These are phyloP conservation scores for Schizopygopsis malacanthus DNA, from an alignment of 2,797 vertebrate species.

Conservation along the genomic window DNA sequence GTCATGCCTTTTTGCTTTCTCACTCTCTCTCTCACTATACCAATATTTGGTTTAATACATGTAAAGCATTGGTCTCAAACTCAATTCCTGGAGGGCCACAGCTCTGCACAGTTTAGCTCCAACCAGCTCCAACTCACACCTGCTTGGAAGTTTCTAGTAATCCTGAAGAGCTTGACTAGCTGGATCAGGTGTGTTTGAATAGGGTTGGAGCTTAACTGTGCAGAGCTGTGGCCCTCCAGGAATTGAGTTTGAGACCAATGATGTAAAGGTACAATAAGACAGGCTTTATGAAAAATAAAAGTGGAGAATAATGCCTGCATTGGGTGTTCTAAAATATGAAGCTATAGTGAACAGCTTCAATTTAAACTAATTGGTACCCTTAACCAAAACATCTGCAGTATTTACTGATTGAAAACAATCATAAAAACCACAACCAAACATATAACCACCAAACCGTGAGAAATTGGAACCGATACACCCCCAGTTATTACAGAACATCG, in stretches of 20 bases:
- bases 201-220: no score
- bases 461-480: neutral
- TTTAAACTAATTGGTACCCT: neutral
- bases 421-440: neutral
- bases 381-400: neutral
- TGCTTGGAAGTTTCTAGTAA: no score
- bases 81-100: no score
- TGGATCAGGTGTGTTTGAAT: no score
- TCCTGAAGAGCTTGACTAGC: no score
- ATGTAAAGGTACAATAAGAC: neutral
- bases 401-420: neutral
- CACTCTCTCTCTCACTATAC: neutral
- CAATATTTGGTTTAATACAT: neutral
- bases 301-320: neutral
- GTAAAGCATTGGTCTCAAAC: neutral
- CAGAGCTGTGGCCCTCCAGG: no score
- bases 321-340: neutral
- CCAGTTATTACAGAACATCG: constrained; percentile 1
- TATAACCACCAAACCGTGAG: neutral
- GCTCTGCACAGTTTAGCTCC: no score
- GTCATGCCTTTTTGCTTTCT: neutral
- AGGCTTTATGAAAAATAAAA: neutral
- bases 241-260: no score
- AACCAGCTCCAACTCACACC: no score
- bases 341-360: neutral